Evolutionary conservation across 2,113 vertebrate genomes (phyloP).

Genomic region (Erinaceus europaeus): DNA sequence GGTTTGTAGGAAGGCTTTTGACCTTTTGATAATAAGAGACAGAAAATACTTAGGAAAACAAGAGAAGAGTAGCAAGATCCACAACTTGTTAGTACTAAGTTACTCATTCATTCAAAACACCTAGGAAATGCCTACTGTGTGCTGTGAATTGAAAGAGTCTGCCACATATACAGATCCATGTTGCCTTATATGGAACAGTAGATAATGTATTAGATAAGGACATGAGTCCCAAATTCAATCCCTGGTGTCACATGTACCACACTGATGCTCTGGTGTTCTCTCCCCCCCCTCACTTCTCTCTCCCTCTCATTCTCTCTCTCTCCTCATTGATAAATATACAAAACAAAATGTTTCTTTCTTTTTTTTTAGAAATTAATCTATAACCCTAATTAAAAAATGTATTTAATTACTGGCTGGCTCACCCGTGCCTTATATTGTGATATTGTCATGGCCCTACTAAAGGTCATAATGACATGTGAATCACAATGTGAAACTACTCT

Average conservation of each 20-base stretch:
- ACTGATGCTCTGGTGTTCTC: no score
- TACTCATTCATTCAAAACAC: background rate
- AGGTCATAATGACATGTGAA: background rate
- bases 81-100: background rate
- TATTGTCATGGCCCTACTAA: background rate
- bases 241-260: no score
- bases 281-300: no score
- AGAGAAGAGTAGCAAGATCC: background rate
- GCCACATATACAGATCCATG: background rate
- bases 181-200: no score
- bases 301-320: no score
- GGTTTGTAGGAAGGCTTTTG: background rate
- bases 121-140: background rate
- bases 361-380: no score
- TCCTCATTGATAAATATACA: no score
- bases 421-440: background rate
- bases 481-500: background rate
- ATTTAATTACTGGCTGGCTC: background rate
- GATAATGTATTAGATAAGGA: no score
- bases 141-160: background rate
- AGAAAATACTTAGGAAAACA: background rate
- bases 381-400: no score
- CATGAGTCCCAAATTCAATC: no score
- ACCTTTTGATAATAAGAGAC: background rate
- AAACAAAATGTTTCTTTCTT: no score